Evolutionary conservation across 1,140 invertebrate species (phyloP), one percentile per base, ranked within the genome.

Genomic region (Dendrolimus kikuchii): DNA sequence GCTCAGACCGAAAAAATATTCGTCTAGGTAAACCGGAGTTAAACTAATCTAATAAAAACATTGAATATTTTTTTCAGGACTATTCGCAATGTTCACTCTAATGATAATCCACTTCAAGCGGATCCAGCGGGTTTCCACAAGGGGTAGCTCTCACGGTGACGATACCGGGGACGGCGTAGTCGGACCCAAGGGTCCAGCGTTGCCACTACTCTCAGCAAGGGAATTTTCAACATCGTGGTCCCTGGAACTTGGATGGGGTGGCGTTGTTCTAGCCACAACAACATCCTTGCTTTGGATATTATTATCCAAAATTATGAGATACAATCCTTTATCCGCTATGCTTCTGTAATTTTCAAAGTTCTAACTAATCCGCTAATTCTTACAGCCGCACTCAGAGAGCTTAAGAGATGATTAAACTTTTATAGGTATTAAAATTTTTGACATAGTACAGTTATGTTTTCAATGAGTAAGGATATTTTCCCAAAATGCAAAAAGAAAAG

Each of bases 101-200:
- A 94, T 94, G 82, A 97, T 97, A 74, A 96, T 96, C 67, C 93
- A 96, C 71, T 95, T 95, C 77, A 97, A 97, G 74, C 89, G 95
- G 7, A 90, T 92, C 46, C 93, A 95, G 66, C 68, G 79, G 5
- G 76, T 75, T 0, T 91, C 91, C 6, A 90, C 90, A 5, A 88
- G 90, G 0, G 86, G 89, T 59, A 70, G 86, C 71, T 66, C 87
- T 49, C 74, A 86, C 58, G 72, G 62, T 0, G 91, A 92, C 60
- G 91, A 91, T 43, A 91, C 91, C 0, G 90, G 91, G 5, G 92
- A 94, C 68, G 93, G 93, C 0, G 91, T 94, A n/a, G 86, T 93
- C 45, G 89, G 91, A 10, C 83, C 89, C 5, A 77, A 88, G 1
- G 80, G 81, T 5, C 68, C 74, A 6, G 63, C 86, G 59, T 41